A percentile compares a stretch with the other conserved stretches of the same genome.
phyloP scores from a whole-genome alignment of 2,888 invertebrate genomes.

The Monochamus alternatus region DNA sequence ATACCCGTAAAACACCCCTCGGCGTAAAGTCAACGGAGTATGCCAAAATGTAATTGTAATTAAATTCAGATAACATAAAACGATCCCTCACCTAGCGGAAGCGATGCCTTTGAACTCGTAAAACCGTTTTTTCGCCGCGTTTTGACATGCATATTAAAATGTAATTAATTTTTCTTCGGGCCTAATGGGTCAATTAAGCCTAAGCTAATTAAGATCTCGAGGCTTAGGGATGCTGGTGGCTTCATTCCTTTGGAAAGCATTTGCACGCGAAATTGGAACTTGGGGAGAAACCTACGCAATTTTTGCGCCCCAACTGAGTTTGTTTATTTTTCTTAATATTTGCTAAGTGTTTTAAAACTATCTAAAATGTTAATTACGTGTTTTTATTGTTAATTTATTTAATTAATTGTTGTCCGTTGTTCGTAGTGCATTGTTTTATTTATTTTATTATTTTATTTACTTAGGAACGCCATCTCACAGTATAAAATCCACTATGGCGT shows the following conservation, averaged over 20 bases:
- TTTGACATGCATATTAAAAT: conserved; percentile 19
- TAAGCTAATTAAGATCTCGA: not conserved
- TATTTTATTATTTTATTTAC: no score
- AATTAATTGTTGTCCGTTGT: no score
- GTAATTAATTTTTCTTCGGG: conserved; percentile 20
- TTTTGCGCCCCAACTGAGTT: not conserved
- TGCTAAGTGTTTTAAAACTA: not conserved
- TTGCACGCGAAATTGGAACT: not conserved
- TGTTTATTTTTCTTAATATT: not conserved
- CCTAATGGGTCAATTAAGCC: conserved; percentile 10
- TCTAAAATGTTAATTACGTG: not conserved
- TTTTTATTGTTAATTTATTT: not conserved
- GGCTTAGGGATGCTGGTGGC: not conserved
- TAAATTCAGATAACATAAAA: not conserved
- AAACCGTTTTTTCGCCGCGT: not conserved
- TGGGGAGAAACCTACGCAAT: not conserved
- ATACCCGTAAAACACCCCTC: not conserved
- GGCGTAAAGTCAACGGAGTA: not conserved
- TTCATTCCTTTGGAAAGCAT: not conserved
- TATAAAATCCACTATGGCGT: no score
- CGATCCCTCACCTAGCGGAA: not conserved
- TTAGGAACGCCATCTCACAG: no score
- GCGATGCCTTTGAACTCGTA: not conserved
- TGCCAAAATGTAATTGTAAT: not conserved
- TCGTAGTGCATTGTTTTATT: no score